Base-by-base conservation (phyloP, 2,113 vertebrate species). In the Chauna torquata region DNA sequence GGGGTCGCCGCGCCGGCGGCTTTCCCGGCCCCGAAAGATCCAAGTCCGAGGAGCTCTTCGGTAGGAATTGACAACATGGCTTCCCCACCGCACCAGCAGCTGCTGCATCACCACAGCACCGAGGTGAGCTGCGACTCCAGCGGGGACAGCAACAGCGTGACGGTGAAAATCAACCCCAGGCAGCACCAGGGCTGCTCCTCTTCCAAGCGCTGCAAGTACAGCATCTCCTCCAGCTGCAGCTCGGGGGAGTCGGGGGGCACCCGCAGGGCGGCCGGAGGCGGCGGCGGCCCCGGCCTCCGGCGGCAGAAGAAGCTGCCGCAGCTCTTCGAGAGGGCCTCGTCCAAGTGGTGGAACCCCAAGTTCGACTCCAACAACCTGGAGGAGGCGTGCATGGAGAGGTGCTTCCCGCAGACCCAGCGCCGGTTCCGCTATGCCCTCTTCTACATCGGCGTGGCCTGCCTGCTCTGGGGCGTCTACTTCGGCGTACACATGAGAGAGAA, bases 401-500 rank as follows among this genome's bases (percentile, higher is more conserved):
- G 99, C 97, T 99, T 99, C 96, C 99, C 99, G 3, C 99, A 99
- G 97, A 99, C 99, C n/a, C 99, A 99, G 98, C 98, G 99, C 69
- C 98, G 99, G 86, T 99, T 99, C 95, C 99, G 99, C 78, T 99
- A 99, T 17, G 99, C 99, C 25, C 98, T 99, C 30, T 98, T 99
- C 96, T 99, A 99, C 98, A 98, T 99, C 32, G 98, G 98, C 3
- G 98, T 98, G 86, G 98, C 99, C 55, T 98, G 98, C 57, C 94
- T 99, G 5, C 98, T 99, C 59, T 99, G 99, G 99, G 98, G 98
- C 44, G 92, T 98, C 92, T 99, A 99, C 96, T 99, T 99, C 16
- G 98, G 98, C 47, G 92, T 99, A 52, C 98, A 99, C 84, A 98
- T 98, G 97, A 98, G 97, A 42, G 98, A 98, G 91, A 90, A 97